Evolutionary conservation across 1,140 invertebrate genomes (phyloP).

Genomic region (Trialeurodes vaporariorum): DNA sequence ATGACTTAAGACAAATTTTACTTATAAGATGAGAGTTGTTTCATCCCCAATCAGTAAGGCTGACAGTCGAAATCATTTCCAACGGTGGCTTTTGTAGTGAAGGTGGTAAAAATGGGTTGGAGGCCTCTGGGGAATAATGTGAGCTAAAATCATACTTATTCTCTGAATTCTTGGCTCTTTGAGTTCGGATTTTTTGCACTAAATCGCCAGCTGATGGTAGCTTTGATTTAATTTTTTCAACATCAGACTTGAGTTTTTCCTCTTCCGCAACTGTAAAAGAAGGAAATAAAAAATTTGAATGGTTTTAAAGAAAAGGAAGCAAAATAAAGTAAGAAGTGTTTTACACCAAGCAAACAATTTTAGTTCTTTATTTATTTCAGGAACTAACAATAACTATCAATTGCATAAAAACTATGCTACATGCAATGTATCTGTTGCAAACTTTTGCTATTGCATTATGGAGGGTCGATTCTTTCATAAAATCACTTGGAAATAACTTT

Average conservation of each 20-base stretch:
- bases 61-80: background rate
- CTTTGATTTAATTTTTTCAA: background rate
- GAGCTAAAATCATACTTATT: background rate
- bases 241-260: background rate
- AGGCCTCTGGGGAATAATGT: background rate
- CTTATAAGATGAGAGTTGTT: too few relatives aligned
- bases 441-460: too few relatives aligned
- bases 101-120: background rate
- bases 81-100: background rate
- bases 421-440: too few relatives aligned
- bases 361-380: too few relatives aligned
- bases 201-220: background rate
- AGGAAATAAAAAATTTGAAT: background rate
- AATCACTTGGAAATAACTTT: too few relatives aligned
- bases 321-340: too few relatives aligned
- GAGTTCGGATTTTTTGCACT: background rate
- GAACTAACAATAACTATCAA: too few relatives aligned
- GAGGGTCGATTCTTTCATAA: too few relatives aligned
- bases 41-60: background rate
- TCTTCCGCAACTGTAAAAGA: background rate
- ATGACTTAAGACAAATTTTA: too few relatives aligned
- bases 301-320: too few relatives aligned
- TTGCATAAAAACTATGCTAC: too few relatives aligned
- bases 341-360: too few relatives aligned
- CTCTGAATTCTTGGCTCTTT: background rate